Conservation (phyloP, 2,888 invertebrate species). For the Melieria picta region DNA sequence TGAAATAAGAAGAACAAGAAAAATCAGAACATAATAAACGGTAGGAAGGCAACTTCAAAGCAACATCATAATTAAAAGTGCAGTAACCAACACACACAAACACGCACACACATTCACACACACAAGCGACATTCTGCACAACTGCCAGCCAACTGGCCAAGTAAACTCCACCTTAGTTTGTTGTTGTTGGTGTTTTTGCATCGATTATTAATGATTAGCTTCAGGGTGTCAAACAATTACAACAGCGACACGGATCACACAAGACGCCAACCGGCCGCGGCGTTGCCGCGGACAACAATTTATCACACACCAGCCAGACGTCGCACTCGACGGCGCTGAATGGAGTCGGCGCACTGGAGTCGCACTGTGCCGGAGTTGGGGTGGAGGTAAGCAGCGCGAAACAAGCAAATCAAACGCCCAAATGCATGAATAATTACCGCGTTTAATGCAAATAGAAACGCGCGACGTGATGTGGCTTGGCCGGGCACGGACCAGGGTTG, state of each 20-base stretch:
- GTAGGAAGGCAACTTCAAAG: too few species aligned
- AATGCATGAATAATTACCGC: slow-evolving; percentile 33
- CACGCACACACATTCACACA: too few species aligned
- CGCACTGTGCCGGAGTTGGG: neutral
- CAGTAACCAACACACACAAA: too few species aligned
- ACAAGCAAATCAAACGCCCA: slow-evolving; percentile 33
- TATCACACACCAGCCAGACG: slow-evolving; percentile 4
- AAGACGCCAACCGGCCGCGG: slow-evolving; percentile 16
- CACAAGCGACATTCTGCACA: too few species aligned
- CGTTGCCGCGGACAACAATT: slow-evolving; percentile 2
- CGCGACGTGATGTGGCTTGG: too few species aligned
- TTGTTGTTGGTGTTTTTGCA: neutral
- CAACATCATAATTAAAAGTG: too few species aligned
- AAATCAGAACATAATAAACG: too few species aligned
- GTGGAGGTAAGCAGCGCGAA: neutral
- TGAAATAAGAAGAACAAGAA: too few species aligned
- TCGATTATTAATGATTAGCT: slow-evolving; percentile 35
- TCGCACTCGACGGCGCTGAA: slow-evolving; percentile 5
- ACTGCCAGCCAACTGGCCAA: too few species aligned
- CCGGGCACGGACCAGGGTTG: too few species aligned
- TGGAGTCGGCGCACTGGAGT: neutral
- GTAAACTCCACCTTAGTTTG: neutral
- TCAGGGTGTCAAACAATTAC: slow-evolving; percentile 34
- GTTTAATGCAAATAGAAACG: slow-evolving; percentile 24
- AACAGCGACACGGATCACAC: slow-evolving; percentile 35